Conservation (phyloP, 2,888 invertebrate genomes). For the Alentia gelatinosa region DNA sequence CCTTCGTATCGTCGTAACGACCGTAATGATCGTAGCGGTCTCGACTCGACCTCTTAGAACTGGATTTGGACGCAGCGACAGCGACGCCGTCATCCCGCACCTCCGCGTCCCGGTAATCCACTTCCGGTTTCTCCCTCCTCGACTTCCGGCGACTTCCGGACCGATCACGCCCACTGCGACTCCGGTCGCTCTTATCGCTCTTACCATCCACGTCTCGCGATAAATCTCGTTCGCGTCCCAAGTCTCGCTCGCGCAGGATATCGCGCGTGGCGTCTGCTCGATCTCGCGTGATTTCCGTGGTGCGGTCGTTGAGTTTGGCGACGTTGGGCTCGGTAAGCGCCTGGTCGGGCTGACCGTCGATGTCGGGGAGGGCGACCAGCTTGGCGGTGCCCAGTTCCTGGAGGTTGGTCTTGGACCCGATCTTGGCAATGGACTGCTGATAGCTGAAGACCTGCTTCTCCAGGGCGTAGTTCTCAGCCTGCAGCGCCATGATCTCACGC, state of each 20-base stretch:
- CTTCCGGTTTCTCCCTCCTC: background rate
- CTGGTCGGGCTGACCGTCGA: conserved; percentile 5
- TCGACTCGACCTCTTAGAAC: background rate
- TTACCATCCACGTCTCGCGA: conserved; percentile 13
- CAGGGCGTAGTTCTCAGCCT: conserved; percentile 91
- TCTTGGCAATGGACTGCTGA: conserved; percentile 87
- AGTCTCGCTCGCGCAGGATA: too few species aligned
- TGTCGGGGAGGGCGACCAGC: background rate
- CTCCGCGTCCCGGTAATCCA: background rate
- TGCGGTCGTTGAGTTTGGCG: background rate
- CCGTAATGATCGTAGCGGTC: conserved; percentile 22
- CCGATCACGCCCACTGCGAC: conserved; percentile 20
- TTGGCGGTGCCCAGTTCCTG: background rate
- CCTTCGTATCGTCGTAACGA: conserved; percentile 31
- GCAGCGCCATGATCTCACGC: conserved; percentile 88
- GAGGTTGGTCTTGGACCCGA: conserved; percentile 47
- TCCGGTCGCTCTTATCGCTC: conserved; percentile 35
- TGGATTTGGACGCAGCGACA: background rate
- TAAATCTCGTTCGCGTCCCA: background rate
- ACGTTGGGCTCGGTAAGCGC: background rate
- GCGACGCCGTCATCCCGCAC: background rate
- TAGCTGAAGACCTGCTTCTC: conserved; percentile 91
- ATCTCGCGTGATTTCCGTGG: background rate
- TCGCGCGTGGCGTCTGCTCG: background rate
- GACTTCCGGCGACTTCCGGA: background rate